Percentiles rank a stretch among this genome's conserved stretches.
Conservation (phyloP, 2,113 vertebrate genomes). For the Dryoscopus gambensis region DNA sequence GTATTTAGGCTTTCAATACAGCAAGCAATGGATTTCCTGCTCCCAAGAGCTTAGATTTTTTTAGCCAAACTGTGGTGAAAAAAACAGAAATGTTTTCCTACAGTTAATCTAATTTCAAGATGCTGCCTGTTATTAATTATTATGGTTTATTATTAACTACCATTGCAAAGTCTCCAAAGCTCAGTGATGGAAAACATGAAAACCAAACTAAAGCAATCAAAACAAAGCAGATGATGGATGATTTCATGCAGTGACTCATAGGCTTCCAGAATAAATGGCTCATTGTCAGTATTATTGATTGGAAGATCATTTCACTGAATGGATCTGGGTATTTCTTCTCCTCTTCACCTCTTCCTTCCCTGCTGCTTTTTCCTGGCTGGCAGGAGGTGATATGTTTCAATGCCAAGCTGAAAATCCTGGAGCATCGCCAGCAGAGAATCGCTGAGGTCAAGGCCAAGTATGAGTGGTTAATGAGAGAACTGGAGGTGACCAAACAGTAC, state of each 20-base stretch:
- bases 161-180: conserved; percentile 1
- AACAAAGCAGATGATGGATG: conserved; percentile 2
- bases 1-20: background rate
- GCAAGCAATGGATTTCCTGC: background rate
- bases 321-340: background rate
- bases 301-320: background rate
- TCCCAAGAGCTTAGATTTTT: background rate
- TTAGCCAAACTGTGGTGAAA: background rate
- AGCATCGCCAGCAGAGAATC: conserved; percentile 93
- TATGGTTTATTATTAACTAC: conserved; percentile 14
- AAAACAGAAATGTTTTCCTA: background rate
- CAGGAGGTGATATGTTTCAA: conserved; percentile 87
- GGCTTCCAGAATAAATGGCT: background rate
- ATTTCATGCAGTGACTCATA: background rate
- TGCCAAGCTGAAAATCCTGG: conserved; percentile 87
- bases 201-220: conserved; percentile 19
- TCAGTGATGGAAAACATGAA: conserved; percentile 5
- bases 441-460: conserved; percentile 92
- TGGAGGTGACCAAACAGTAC: conserved; percentile 93
- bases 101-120: conserved; percentile 25
- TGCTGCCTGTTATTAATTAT: conserved; percentile 34
- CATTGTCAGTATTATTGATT: background rate
- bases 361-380: background rate
- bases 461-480: conserved; percentile 92
- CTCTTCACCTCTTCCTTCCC: background rate